Evolutionary conservation across 53 echinoderm and acorn worm genomes (phyloP).

Genomic region (Crossaster papposus): DNA sequence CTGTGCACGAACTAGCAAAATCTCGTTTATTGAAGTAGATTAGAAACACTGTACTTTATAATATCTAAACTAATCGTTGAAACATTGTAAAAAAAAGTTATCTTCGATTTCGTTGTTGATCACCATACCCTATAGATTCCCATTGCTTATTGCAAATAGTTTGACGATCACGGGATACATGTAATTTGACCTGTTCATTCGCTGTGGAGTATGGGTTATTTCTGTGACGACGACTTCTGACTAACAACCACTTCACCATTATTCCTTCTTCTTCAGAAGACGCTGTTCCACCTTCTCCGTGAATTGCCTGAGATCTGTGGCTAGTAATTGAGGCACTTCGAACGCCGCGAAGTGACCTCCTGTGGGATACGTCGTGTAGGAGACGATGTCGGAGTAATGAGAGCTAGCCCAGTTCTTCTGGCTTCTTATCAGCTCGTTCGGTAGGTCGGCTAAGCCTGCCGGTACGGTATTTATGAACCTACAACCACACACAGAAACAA

Average conservation of each 20-base stretch:
- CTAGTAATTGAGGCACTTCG: constrained; percentile 74
- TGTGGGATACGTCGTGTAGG: constrained; percentile 72
- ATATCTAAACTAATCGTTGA: too few species aligned
- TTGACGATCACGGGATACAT: too few species aligned
- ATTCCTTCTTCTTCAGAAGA: not conserved
- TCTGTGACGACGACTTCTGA: not conserved
- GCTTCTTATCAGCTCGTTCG: constrained; percentile 41
- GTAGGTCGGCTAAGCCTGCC: constrained; percentile 57
- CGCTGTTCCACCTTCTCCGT: constrained; percentile 74
- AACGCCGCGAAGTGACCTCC: constrained; percentile 96
- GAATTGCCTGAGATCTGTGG: constrained; percentile 80
- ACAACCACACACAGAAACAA: not conserved
- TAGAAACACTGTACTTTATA: too few species aligned
- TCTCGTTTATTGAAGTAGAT: too few species aligned
- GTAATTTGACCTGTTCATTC: too few species aligned
- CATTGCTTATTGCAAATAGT: too few species aligned
- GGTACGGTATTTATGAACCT: constrained; percentile 55
- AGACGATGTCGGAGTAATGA: constrained; percentile 71
- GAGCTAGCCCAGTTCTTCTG: constrained; percentile 57
- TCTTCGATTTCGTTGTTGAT: too few species aligned
- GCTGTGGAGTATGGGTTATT: not conserved
- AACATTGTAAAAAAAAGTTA: too few species aligned
- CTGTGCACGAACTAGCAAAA: too few species aligned
- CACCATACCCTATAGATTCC: too few species aligned
- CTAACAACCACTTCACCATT: not conserved